Evolutionary conservation across 1,140 invertebrate genomes (phyloP), one percentile per base, ranked within the genome.

Genomic region (Pogonomyrmex californicus): DNA sequence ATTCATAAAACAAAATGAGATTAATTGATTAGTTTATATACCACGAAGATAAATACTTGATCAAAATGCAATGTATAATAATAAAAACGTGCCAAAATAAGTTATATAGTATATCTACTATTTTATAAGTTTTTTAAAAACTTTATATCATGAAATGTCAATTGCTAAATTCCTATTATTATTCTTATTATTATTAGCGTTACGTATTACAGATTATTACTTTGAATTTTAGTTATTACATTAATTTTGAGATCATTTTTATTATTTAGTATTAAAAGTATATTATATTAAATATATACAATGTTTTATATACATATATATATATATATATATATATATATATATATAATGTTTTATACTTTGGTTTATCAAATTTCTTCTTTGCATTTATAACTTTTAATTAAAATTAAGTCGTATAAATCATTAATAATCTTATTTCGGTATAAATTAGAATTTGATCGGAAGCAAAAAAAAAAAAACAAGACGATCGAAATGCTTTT

Each of bases 361-460:
- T 41, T 23, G 23, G 1, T 75, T 54, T 54, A 38, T 7, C 30
- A 17, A 23, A 73, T 73, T 38, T 38, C 10, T 33, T 60, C 9
- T 44, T 78, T 63, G 7, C 10, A 63, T n/a, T 23, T 10, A 49
- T 12, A 47, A 23, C 6, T 66, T 30, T 56, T n/a, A 66, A 81
- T 36, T 33, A 23, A 47, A 51, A 66, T 17, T 65, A 3, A 12
- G 10, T 4, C 14, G 10, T 51, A 23, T 23, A 12, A 60, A 54
- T 62, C 0, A 44, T 30, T 68, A 51, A 78, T 4, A 49, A 54
- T 44, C n/a, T 71, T 30, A 86, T 68, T 6, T 81, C 51, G 17
- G 41, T 17, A 23, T 12, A 44, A 14, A 81, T 79, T 66, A 66
- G 7, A 60, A 36, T 4, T 70, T 41, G 5, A 44, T 60, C 10